Conservation (phyloP, 2,113 vertebrate species). For the Noturus placidus region DNA sequence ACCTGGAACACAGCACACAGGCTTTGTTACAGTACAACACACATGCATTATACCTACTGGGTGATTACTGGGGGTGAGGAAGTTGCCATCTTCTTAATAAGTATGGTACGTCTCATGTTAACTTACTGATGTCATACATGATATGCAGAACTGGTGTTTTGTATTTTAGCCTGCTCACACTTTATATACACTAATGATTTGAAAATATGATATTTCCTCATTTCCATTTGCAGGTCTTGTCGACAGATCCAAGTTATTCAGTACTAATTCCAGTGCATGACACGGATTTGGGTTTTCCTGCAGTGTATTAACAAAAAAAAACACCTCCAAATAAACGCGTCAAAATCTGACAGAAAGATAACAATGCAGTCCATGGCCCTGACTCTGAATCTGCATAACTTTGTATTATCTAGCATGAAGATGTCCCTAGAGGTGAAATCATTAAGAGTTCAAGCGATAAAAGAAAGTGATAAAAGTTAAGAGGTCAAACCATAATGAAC, state of each 20-base stretch:
- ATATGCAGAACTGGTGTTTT: not conserved
- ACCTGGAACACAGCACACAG: constrained; percentile 71
- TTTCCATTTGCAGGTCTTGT: not conserved
- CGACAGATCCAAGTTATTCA: not conserved
- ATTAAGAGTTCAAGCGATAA: not conserved
- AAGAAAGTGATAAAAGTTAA: not conserved
- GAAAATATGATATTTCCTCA: not conserved
- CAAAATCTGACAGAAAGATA: not conserved
- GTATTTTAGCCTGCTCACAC: not conserved
- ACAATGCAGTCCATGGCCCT: not conserved
- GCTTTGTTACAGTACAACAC: constrained; percentile 27
- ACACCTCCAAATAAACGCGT: not conserved
- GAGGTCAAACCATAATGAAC: constrained; percentile 53
- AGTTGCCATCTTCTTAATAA: not conserved
- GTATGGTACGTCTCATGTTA: not conserved
- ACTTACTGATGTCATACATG: not conserved
- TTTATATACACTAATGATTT: not conserved
- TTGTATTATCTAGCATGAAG: not conserved
- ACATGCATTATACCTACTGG: too few relatives aligned
- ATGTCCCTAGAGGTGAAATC: not conserved
- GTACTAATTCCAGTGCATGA: not conserved
- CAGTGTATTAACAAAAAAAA: not conserved
- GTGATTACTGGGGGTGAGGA: not conserved
- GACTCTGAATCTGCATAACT: not conserved
- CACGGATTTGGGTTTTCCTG: not conserved